These are phyloP conservation scores for Barbus barbus DNA, from an alignment of 2,113 vertebrate genomes.

Conservation along the genomic window DNA sequence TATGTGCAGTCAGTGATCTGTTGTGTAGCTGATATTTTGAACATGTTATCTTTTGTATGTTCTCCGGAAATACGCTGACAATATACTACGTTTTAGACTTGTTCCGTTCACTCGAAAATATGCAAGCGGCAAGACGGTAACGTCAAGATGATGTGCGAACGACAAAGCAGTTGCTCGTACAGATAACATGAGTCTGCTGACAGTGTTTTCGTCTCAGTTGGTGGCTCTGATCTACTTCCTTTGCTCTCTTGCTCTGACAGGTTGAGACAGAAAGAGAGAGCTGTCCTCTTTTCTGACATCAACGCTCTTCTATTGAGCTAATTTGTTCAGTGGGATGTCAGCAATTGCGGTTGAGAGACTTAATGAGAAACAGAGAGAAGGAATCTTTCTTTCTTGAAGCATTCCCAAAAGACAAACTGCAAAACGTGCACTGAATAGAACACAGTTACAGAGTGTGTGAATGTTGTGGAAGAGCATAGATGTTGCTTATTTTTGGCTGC, in stretches of 20 bases:
- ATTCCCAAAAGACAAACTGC: background rate
- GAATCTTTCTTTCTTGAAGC: background rate
- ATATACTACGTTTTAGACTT: background rate
- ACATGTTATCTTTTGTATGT: background rate
- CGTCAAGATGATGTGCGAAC: background rate
- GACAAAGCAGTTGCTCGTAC: slow-evolving; percentile 15
- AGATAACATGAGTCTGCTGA: background rate
- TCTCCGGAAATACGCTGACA: background rate
- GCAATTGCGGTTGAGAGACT: background rate
- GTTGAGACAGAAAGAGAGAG: background rate
- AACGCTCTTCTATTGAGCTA: slow-evolving; percentile 27
- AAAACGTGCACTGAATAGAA: background rate
- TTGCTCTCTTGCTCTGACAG: slow-evolving; percentile 43
- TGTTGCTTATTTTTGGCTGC: background rate
- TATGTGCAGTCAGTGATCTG: background rate
- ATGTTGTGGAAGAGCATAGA: background rate
- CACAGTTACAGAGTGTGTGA: background rate
- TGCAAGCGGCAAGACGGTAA: background rate
- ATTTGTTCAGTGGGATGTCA: slow-evolving; percentile 43
- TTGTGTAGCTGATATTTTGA: background rate
- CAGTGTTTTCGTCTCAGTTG: slow-evolving; percentile 24
- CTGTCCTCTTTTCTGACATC: slow-evolving; percentile 17
- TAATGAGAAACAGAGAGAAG: slow-evolving; percentile 17
- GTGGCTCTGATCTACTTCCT: slow-evolving; percentile 39
- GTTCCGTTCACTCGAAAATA: background rate